Evolutionary conservation across 2,888 invertebrate species (phyloP).

Genomic region (Leptura quadrifasciata): DNA sequence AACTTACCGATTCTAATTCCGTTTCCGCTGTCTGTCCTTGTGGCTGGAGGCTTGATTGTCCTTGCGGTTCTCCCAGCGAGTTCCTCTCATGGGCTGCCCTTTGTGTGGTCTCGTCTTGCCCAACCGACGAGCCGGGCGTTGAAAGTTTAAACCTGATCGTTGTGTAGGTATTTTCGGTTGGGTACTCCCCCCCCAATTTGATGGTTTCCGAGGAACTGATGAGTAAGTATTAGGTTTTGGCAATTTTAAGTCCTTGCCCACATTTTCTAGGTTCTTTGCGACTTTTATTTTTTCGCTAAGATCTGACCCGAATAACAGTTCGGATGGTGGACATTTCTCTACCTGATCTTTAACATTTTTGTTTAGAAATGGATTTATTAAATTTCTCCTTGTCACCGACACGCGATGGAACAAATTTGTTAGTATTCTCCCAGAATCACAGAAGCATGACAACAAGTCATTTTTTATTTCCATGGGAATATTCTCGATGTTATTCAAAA

Average conservation of each 20-base stretch:
- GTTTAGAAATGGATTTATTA: too few species aligned
- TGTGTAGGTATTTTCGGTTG: neutral
- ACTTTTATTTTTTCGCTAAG: too few species aligned
- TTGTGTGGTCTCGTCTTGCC: neutral
- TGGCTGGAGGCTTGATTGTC: neutral
- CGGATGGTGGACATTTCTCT: too few species aligned
- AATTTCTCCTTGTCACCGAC: neutral
- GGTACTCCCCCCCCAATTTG: neutral
- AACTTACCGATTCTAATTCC: neutral
- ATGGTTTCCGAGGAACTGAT: neutral
- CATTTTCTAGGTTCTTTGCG: too few species aligned
- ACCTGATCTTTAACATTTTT: too few species aligned
- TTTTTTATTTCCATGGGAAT: too few species aligned
- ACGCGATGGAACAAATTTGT: neutral
- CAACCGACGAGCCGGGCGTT: neutral
- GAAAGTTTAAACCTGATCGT: too few species aligned
- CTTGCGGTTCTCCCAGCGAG: neutral
- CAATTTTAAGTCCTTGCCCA: too few species aligned
- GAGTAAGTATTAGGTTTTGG: neutral
- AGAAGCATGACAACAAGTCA: neutral
- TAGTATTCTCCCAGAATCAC: neutral
- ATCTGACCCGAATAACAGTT: too few species aligned
- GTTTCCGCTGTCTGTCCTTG: neutral
- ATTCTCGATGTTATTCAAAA: neutral
- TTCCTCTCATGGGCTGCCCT: neutral